These are phyloP conservation scores for Sternotherus odoratus DNA, from an alignment of 2,797 vertebrate genomes.

Conservation along the genomic window DNA sequence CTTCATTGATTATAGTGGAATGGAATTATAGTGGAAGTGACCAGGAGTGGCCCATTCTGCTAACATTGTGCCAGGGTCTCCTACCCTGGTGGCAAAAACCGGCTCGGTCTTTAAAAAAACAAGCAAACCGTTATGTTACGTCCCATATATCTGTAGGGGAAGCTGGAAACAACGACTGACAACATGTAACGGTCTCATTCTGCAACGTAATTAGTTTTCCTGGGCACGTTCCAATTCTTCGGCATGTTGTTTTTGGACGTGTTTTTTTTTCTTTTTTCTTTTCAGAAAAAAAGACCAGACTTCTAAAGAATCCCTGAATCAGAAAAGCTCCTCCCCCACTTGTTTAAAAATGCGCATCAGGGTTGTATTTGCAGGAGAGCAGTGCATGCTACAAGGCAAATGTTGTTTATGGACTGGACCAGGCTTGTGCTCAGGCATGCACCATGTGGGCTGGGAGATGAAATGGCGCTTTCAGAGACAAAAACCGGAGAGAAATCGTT, in stretches of 20 bases:
- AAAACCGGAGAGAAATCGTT: neutral
- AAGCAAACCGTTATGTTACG: neutral
- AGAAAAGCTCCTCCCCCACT: neutral
- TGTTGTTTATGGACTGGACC: neutral
- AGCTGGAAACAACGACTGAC: neutral
- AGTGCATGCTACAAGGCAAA: accelerated
- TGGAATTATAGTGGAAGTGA: neutral
- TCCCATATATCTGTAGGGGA: neutral
- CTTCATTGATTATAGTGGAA: neutral
- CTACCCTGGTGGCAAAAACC: neutral
- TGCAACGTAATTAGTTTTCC: slow-evolving; percentile 29
- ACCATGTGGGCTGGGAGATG: accelerated
- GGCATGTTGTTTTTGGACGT: neutral
- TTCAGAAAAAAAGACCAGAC: neutral
- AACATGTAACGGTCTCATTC: slow-evolving; percentile 9
- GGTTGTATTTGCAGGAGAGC: neutral
- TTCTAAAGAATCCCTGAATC: neutral
- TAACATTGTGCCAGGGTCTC: neutral
- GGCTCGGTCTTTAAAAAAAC: neutral
- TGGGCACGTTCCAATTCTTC: slow-evolving; percentile 48
- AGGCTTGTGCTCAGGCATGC: neutral
- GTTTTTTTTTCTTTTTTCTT: neutral
- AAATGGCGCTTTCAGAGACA: neutral
- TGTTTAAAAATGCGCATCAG: neutral
- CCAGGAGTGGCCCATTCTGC: neutral